Percentiles rank a stretch among this genome's conserved stretches.
These are phyloP conservation scores for Limnephilus marmoratus DNA, from an alignment of 2,888 invertebrate genomes.

Conservation along the genomic window DNA sequence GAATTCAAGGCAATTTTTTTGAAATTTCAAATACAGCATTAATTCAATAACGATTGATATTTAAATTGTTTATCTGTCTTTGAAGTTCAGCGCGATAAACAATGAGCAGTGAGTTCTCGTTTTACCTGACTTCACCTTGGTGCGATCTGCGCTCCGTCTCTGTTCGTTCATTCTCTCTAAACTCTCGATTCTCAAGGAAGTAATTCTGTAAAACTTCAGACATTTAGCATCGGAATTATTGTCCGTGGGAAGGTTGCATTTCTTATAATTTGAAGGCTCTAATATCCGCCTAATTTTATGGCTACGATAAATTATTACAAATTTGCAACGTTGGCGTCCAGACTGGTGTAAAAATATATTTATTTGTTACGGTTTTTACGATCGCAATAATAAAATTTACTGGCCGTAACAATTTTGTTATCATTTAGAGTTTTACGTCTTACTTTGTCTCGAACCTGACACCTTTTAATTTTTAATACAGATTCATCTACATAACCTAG, in stretches of 20 bases:
- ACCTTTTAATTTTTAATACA: too few relatives aligned
- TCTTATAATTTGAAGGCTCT: not conserved
- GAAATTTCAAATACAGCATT: not conserved
- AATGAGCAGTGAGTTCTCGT: not conserved
- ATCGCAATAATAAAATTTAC: not conserved
- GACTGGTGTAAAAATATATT: not conserved
- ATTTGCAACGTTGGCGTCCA: conserved; percentile 31
- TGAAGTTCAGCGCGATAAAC: conserved; percentile 12
- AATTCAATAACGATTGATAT: not conserved
- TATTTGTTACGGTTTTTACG: not conserved
- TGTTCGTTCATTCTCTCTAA: conserved; percentile 27
- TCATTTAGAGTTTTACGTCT: not conserved
- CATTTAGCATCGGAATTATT: conserved; percentile 32
- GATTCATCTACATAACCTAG: not conserved
- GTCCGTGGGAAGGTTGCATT: conserved; percentile 48
- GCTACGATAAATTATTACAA: conserved; percentile 15
- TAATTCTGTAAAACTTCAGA: conserved; percentile 20
- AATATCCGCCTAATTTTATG: conserved; percentile 45
- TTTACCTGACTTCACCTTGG: conserved; percentile 19
- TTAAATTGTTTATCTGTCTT: not conserved
- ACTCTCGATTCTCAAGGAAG: conserved; percentile 37
- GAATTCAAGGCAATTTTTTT: not conserved
- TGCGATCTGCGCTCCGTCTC: not conserved
- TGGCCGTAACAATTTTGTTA: not conserved
- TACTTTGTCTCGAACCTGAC: not conserved